These are phyloP conservation scores for Idaea straminata DNA, from an alignment of 2,888 invertebrate genomes.

Conservation along the genomic window DNA sequence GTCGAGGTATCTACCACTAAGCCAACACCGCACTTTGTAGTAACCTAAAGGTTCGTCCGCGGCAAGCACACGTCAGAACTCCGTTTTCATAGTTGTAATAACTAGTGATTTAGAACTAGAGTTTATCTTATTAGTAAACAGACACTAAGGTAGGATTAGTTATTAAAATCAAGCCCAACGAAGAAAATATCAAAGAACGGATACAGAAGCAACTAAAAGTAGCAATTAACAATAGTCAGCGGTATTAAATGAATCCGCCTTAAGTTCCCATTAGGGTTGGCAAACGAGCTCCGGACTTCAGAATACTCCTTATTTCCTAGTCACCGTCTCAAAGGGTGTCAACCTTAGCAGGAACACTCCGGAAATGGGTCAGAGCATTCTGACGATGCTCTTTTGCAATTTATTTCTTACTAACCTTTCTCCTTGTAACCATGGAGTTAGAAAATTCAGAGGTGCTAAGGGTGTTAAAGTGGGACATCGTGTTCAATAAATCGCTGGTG, in stretches of 20 bases:
- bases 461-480: no score
- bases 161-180: not conserved
- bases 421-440: constrained; percentile 23
- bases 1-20: no score
- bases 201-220: not conserved
- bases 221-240: constrained; percentile 10
- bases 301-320: not conserved
- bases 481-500: no score
- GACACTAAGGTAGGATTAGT: constrained; percentile 3
- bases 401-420: constrained; percentile 34
- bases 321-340: not conserved
- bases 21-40: no score
- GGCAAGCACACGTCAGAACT: no score
- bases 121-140: no score
- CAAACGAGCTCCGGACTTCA: constrained; percentile 16
- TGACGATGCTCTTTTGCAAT: constrained; percentile 54
- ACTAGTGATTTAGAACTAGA: no score
- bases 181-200: not conserved
- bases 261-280: constrained; percentile 19
- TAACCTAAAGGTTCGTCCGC: no score
- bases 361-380: constrained; percentile 57
- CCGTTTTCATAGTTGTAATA: no score
- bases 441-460: constrained; percentile 32
- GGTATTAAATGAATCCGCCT: constrained; percentile 15
- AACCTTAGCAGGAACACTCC: constrained; percentile 23